Percentiles rank a stretch among this genome's conserved stretches.
These are phyloP conservation scores for Eristalinus aeneus DNA, from an alignment of 2,888 invertebrate species.

Conservation along the genomic window DNA sequence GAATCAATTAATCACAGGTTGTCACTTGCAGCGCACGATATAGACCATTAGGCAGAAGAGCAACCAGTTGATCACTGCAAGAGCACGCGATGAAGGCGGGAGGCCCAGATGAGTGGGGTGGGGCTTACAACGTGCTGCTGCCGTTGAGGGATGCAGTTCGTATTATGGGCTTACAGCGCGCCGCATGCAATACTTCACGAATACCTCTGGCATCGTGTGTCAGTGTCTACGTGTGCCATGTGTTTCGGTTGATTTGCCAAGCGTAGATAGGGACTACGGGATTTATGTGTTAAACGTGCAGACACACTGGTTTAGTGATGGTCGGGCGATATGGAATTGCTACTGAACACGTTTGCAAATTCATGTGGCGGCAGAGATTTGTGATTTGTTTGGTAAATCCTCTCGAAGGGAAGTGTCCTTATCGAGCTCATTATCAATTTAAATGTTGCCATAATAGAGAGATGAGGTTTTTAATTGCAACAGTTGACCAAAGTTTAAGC, in stretches of 20 bases:
- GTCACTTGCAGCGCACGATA: constrained; percentile 40
- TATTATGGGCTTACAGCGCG: constrained; percentile 19
- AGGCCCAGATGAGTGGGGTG: neutral
- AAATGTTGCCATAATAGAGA: neutral
- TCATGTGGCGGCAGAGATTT: neutral
- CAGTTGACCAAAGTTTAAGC: neutral
- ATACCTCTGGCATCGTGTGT: neutral
- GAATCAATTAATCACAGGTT: constrained; percentile 63
- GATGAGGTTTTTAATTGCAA: neutral
- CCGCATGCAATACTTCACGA: neutral
- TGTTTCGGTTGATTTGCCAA: constrained; percentile 44
- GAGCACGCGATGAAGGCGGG: neutral
- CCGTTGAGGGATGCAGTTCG: neutral
- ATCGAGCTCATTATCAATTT: neutral
- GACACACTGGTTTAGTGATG: neutral
- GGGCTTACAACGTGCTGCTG: constrained; percentile 6
- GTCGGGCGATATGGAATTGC: constrained; percentile 8
- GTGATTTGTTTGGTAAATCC: neutral
- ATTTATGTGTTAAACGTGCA: constrained; percentile 44
- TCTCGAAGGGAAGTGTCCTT: neutral
- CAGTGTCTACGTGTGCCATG: constrained; percentile 10
- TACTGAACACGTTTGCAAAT: neutral
- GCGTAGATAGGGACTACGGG: constrained; percentile 30
- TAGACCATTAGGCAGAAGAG: constrained; percentile 42
- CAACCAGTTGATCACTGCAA: constrained; percentile 54